Conservation (phyloP, 1,140 invertebrate species). For the Capitella teleta region DNA sequence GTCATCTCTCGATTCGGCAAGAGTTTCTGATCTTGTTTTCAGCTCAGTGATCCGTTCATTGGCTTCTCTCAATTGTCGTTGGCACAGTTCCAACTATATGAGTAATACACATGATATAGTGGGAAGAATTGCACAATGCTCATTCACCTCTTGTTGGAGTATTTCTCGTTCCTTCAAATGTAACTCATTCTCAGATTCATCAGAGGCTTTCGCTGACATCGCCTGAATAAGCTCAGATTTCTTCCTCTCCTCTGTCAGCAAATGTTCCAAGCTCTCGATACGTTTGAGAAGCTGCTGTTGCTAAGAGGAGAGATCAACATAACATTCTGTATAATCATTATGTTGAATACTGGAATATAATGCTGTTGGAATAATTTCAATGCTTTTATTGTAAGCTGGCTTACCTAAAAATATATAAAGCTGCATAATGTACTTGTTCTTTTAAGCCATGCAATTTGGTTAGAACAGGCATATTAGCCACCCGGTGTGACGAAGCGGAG, state of each 20-base stretch:
- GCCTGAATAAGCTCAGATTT: constrained; percentile 16
- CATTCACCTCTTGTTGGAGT: constrained; percentile 10
- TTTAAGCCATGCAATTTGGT: no score
- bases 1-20: no score
- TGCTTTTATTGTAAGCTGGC: no score
- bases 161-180: constrained; percentile 10
- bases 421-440: no score
- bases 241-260: constrained; percentile 32
- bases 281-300: constrained; percentile 18
- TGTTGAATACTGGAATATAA: no score
- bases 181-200: constrained; percentile 6
- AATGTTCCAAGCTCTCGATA: constrained; percentile 28
- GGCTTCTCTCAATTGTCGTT: constrained; percentile 13
- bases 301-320: neutral
- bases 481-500: no score
- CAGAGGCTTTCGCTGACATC: neutral
- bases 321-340: no score
- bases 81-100: constrained; percentile 10
- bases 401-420: no score
- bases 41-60: constrained; percentile 10
- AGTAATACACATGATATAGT: neutral
- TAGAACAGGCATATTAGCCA: no score
- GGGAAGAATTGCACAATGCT: neutral
- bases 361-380: no score
- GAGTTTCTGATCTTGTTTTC: constrained; percentile 11